Evolutionary conservation across 1,140 invertebrate genomes (phyloP).

Genomic region (Tetragonula clypearis): DNA sequence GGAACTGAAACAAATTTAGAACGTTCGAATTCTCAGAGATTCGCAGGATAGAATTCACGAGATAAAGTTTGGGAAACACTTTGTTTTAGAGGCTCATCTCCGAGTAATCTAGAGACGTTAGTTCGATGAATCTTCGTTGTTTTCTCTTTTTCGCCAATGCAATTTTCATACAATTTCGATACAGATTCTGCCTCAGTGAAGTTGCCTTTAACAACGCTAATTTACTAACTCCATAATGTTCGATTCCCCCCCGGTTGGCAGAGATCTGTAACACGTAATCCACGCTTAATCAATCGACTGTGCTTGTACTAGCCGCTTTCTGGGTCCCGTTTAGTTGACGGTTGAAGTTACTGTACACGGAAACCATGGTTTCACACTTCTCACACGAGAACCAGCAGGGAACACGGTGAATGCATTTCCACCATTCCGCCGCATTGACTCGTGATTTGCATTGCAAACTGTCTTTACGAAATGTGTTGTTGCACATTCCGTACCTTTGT

Average conservation of each 20-base stretch:
- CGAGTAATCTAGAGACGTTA: not conserved
- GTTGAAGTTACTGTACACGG: slow-evolving; percentile 1
- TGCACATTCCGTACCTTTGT: slow-evolving; percentile 3
- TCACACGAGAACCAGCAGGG: not conserved
- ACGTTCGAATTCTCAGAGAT: no score
- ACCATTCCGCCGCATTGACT: slow-evolving; percentile 53
- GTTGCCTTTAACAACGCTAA: not conserved
- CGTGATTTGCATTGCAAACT: slow-evolving; percentile 77
- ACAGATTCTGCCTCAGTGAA: not conserved
- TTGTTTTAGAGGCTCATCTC: not conserved
- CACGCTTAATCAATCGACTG: slow-evolving; percentile 53
- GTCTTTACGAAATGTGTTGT: not conserved
- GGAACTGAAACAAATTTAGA: no score
- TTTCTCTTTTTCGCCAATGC: not conserved
- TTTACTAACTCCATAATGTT: slow-evolving; percentile 1
- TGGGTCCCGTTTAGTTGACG: slow-evolving; percentile 38
- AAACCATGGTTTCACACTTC: slow-evolving; percentile 48
- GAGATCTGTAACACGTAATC: slow-evolving; percentile 37
- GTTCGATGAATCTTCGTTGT: not conserved
- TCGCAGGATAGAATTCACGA: no score
- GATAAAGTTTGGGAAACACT: no score
- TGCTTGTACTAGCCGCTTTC: slow-evolving; percentile 22
- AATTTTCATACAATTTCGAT: not conserved
- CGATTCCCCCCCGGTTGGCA: no score
- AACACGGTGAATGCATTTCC: slow-evolving; percentile 46